Conservation (phyloP, 1,140 invertebrate species). For the Heliconius melpomene region DNA sequence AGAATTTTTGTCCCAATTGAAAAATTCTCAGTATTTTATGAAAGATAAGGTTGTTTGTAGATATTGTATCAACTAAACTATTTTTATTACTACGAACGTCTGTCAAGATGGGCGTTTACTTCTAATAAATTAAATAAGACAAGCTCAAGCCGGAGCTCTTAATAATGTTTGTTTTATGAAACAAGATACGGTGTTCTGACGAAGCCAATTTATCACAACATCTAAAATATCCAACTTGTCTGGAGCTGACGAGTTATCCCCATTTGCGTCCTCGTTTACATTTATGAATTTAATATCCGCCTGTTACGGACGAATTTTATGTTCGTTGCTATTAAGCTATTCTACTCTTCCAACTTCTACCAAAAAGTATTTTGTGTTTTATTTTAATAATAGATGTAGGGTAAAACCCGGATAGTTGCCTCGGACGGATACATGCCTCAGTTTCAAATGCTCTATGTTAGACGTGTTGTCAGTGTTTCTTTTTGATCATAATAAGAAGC, state of each 20-base stretch:
- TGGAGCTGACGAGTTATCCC: slow-evolving; percentile 22
- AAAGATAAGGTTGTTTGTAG: too few relatives aligned
- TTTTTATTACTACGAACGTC: neutral
- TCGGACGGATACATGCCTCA: too few relatives aligned
- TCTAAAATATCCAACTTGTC: slow-evolving; percentile 20
- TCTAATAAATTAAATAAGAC: slow-evolving; percentile 29
- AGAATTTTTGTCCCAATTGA: too few relatives aligned
- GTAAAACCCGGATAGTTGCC: too few relatives aligned
- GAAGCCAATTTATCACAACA: slow-evolving; percentile 27
- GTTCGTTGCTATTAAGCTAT: slow-evolving; percentile 3
- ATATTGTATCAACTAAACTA: neutral
- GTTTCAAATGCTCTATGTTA: too few relatives aligned
- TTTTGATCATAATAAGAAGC: too few relatives aligned
- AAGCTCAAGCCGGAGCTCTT: slow-evolving; percentile 23
- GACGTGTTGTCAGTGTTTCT: too few relatives aligned
- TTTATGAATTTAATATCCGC: slow-evolving; percentile 33
- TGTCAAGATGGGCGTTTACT: slow-evolving; percentile 16
- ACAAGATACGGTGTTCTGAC: slow-evolving; percentile 19
- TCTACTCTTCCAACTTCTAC: neutral
- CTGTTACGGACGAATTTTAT: slow-evolving; percentile 18
- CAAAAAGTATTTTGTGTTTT: neutral
- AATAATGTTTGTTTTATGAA: slow-evolving; percentile 35
- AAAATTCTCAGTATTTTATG: too few relatives aligned
- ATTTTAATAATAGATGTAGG: neutral
- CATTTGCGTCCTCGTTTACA: slow-evolving; percentile 25